Evolutionary conservation across 2,113 vertebrate genomes (phyloP).

Genomic region (Hiodon tergisus): DNA sequence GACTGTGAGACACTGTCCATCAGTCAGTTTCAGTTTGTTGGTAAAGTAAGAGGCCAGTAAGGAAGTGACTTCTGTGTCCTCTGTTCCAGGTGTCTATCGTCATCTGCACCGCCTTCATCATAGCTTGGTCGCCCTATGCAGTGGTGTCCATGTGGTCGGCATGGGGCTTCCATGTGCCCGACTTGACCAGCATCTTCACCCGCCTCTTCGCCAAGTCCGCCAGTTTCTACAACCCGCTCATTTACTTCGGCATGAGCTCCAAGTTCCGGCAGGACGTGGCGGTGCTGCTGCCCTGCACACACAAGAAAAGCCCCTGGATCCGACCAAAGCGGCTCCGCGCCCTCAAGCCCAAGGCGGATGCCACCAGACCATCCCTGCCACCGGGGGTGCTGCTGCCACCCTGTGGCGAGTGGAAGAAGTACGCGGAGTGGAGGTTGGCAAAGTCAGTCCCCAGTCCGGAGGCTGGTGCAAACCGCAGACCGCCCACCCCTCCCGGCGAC

Average conservation of each 20-base stretch:
- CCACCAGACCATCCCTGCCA: too few species aligned
- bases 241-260: constrained; percentile 78
- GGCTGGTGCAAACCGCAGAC: constrained; percentile 58
- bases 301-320: constrained; percentile 58
- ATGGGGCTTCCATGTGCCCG: constrained; percentile 65
- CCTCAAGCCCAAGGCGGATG: constrained; percentile 60
- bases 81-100: constrained; percentile 66
- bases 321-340: constrained; percentile 65
- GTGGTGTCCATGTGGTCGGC: constrained; percentile 76
- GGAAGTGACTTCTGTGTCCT: background rate
- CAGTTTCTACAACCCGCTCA: constrained; percentile 75
- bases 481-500: constrained; percentile 53
- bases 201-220: constrained; percentile 74
- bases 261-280: constrained; percentile 70
- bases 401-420: constrained; percentile 46
- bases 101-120: constrained; percentile 73
- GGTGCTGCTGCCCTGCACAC: constrained; percentile 58
- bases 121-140: constrained; percentile 73
- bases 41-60: background rate
- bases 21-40: background rate
- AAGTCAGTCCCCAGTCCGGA: constrained; percentile 46
- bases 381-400: background rate
- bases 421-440: constrained; percentile 25
- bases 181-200: constrained; percentile 69
- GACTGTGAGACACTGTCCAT: too few species aligned